A percentile compares a stretch with the other conserved stretches of the same genome.
Conservation (phyloP, 2,113 vertebrate species). For the Acrocephalus arundinaceus region DNA sequence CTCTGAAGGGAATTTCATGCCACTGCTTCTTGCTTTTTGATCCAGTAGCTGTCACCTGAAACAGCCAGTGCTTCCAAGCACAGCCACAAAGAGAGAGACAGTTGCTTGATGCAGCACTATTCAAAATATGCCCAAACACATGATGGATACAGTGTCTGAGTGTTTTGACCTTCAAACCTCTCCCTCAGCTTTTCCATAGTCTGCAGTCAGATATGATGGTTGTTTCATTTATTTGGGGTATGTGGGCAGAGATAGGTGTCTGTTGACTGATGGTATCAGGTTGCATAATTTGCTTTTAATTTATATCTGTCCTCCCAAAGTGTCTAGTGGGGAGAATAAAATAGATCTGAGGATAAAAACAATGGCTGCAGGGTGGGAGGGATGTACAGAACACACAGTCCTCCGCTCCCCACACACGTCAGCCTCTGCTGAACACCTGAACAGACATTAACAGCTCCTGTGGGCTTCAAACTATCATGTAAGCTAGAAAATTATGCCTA, state of each 20-base stretch:
- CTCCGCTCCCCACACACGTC: not conserved
- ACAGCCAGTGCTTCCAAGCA: not conserved
- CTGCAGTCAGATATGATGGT: not conserved
- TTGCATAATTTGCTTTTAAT: conserved; percentile 57
- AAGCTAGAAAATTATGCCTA: not conserved
- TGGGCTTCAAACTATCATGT: not conserved
- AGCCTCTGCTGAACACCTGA: not conserved
- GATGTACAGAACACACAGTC: not conserved
- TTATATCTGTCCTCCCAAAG: conserved; percentile 21
- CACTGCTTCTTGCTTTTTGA: not conserved
- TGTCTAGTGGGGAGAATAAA: not conserved
- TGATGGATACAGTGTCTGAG: not conserved
- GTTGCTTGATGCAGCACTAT: not conserved
- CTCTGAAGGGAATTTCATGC: not conserved
- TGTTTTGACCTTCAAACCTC: conserved; percentile 9
- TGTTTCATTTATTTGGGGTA: not conserved
- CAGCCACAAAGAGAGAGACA: not conserved
- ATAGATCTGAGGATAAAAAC: conserved; percentile 23
- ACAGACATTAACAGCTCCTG: not conserved
- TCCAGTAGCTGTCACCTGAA: conserved; percentile 20
- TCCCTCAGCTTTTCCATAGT: not conserved
- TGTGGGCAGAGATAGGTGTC: conserved; percentile 19
- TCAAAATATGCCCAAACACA: conserved; percentile 2
- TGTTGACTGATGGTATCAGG: conserved; percentile 41
- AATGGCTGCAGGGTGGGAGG: not conserved